Base-by-base conservation (phyloP, 2,888 invertebrate genomes). In the Blomia tropicalis region DNA sequence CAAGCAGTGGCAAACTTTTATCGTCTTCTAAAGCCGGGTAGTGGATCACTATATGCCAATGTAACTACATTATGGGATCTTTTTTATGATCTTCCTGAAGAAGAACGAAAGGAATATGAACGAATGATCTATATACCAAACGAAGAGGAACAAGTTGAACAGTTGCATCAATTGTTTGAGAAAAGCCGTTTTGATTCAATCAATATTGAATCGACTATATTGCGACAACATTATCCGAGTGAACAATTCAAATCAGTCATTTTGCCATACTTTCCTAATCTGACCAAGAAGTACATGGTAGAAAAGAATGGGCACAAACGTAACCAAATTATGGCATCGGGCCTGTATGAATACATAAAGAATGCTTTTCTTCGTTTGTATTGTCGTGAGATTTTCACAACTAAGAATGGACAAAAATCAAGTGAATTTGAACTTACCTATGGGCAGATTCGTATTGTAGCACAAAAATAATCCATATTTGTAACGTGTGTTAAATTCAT, bases 191-290 rank as follows among this genome's bases (percentile, higher is more conserved):
- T 62, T 17, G 47, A 62, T n/a, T 25, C 32, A 7, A 43, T 58
- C 25, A 43, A 44, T 29, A 58, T 62, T 31, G 62, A 62, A 25
- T 62, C 44, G 19, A 7, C 27, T 25, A n/a, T 43, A 29, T 44
- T 62, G 3, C 29, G 44, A 31, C 62, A 62, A 25, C 17, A 44
- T 14, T 62, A 62, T 31, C 62, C 58, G 11, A 47, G 44, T 25
- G 51, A 62, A 44, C 30, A 62, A 7, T 62, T 62, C 58, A 58
- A 25, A 17, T 44, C 58, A 31, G 62, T 58, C n/a, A 7, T 43
- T 47, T 41, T 62, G 25, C 62, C 62, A 32, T 62, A 62, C 32
- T 62, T 58, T 58, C 62, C 62, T n/a, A 62, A 62, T 47, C 22
- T 62, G 27, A 62, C 62, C 4, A 62, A 62, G 36, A 62, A 62